Evolutionary conservation across 1,140 invertebrate species (phyloP), one percentile per base, ranked within the genome.

Genomic region (Drosophila ficusphila): DNA sequence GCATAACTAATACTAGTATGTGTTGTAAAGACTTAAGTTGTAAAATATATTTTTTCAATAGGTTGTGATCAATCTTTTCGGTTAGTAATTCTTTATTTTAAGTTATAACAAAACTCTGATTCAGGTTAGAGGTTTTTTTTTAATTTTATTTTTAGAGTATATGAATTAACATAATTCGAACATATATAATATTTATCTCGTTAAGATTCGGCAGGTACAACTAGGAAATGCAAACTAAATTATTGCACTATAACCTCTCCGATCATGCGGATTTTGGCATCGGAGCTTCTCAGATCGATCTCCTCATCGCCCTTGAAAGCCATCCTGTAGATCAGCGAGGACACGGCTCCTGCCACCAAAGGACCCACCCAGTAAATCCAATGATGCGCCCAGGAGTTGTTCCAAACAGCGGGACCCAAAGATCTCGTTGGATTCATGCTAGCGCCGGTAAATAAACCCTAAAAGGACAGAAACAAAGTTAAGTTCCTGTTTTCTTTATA

Each of bases 301-400:
- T 38, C 62, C 8, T 82, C 73, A 6, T 56, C 51, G 1, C 88
- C 82, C 29, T 79, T 82, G 23, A 92, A 95, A 2, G 93, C 71
- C 16, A 92, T 78, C 52, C 93, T 93, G 76, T 96, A 96, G n/a
- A 95, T 65, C 2, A 94, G 67, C 5, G 93, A 93, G 0, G 94
- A 93, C 2, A 94, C 33, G 0, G 92, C 90, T 2, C 92, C 94
- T 0, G 94, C 95, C 2, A 93, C 27, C 38, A 95, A 69, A 0
- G 95, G 95, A 58, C 95, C 96, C 27, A 94, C 92, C 95, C 95
- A 96, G 83, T 96, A 96, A 11, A 97, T 94, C 96, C 96, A 97
- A 64, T 96, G 96, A 54, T 93, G 56, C 0, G 89, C 64, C 95
- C 96, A 98, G 33, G 93, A 92, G 9, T 94, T 93, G 27, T 94